Evolutionary conservation across 2,888 invertebrate genomes (phyloP).

Genomic region (Cheilosia grossa): DNA sequence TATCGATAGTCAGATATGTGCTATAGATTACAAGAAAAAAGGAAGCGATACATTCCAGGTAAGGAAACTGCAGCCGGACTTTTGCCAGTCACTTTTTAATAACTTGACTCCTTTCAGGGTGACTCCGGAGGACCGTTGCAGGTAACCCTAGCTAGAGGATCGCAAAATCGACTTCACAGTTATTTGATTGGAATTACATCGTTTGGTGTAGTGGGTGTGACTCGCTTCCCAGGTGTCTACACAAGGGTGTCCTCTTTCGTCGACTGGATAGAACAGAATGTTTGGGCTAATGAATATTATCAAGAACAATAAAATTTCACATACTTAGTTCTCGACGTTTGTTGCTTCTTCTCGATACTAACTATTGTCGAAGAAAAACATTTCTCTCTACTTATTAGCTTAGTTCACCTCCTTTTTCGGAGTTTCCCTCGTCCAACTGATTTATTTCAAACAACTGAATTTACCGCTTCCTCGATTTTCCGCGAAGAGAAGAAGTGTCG

Average conservation of each 20-base stretch:
- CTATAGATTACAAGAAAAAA: slow-evolving; percentile 78
- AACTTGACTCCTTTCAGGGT: slow-evolving; percentile 75
- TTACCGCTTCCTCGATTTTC: slow-evolving; percentile 8
- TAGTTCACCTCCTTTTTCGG: neutral
- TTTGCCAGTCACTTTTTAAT: neutral
- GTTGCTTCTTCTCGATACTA: neutral
- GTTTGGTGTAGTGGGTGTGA: slow-evolving; percentile 80
- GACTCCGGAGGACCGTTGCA: slow-evolving; percentile 82
- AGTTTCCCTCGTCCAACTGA: neutral
- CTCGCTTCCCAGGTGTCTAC: slow-evolving; percentile 80
- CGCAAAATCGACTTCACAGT: slow-evolving; percentile 77
- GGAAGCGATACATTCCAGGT: slow-evolving; percentile 81
- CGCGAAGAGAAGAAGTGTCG: slow-evolving; percentile 1
- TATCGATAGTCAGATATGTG: slow-evolving; percentile 80
- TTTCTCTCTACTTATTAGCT: no score
- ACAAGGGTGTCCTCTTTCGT: slow-evolving; percentile 79
- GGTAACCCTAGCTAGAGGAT: slow-evolving; percentile 78
- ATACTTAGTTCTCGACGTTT: neutral
- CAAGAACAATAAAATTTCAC: neutral
- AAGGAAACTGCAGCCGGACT: neutral
- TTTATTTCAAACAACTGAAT: neutral
- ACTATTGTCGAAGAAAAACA: neutral
- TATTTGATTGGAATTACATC: slow-evolving; percentile 82
- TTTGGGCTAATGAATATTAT: slow-evolving; percentile 76
- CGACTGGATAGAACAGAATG: slow-evolving; percentile 81